Evolutionary conservation across 1,140 invertebrate species (phyloP), one percentile per base, ranked within the genome.

Genomic region (Drosophila rufa): DNA sequence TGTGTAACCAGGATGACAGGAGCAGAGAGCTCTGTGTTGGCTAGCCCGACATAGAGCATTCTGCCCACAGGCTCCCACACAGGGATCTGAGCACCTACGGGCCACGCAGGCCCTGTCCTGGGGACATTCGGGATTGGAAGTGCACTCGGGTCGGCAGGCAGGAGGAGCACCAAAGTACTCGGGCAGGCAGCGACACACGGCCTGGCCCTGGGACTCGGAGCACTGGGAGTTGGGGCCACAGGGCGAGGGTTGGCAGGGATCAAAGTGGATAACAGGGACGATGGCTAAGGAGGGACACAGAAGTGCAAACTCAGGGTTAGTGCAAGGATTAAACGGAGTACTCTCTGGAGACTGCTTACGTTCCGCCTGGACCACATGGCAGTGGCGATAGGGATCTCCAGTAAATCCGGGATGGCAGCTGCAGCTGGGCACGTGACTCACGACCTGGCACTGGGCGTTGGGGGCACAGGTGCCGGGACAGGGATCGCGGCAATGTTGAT

Each of bases 111-210:
- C 96, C 64, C 95, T 95, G 74, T 97, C 95, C 42, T 95, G 94
- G 2, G 96, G 94, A 94, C 97, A 98, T 81, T 97, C 97, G 45
- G 96, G 95, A 87, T 97, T 97, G n/a, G 96, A 95, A 11, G 97
- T 93, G 93, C 97, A 98, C 93, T 98, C 97, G 9, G 97, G 96
- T 92, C 98, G 97, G 19, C 94, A 94, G 80, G 95, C 95, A 7
- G 96, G 96, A 7, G 97, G 95, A 17, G 94, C 93, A 42, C 96
- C 97, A 46, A 95, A 94, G 83, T 95, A 97, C 57, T 95, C 95
- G 25, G 95, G 93, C 53, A 95, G 92, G 82, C 96, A 97, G 27
- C 94, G 94, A 80, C 96, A 97, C 11, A 95, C 94, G 5, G 95
- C 95, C 65, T 94, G 93, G 71, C 95, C 94, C 51, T 95, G 95